Conservation (phyloP, 1,140 invertebrate species). For the Diuraphis noxia region DNA sequence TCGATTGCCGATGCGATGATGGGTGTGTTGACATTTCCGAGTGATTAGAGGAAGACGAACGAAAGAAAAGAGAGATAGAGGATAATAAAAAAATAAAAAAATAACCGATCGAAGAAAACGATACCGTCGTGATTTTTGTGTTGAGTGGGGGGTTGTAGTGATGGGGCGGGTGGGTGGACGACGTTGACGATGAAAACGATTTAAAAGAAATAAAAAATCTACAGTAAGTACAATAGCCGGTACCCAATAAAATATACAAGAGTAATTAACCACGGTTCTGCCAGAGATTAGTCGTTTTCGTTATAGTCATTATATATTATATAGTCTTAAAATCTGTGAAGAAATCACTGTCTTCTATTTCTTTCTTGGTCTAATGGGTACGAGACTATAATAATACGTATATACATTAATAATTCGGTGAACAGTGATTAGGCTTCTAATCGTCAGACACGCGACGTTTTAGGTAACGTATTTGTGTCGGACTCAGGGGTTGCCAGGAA, state of each 20-base stretch:
- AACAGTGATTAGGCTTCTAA: slow-evolving; percentile 4
- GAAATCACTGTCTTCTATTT: slow-evolving; percentile 27
- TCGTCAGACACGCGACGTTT: neutral
- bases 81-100: neutral
- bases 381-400: neutral
- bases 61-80: neutral
- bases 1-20: neutral
- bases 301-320: neutral
- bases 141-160: too few relatives aligned
- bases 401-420: neutral
- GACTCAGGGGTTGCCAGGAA: neutral
- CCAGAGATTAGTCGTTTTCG: slow-evolving; percentile 18
- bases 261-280: slow-evolving; percentile 20
- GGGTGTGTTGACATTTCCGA: slow-evolving; percentile 31
- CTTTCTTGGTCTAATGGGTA: slow-evolving; percentile 33
- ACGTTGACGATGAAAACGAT: neutral
- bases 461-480: neutral
- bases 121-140: neutral
- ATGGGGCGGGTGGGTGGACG: neutral
- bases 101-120: neutral
- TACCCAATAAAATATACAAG: neutral
- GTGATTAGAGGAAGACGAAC: neutral
- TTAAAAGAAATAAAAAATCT: neutral
- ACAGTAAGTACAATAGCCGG: neutral
- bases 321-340: neutral